These are phyloP conservation scores for Dorcus hopei DNA, from an alignment of 2,888 invertebrate genomes.

Conservation along the genomic window DNA sequence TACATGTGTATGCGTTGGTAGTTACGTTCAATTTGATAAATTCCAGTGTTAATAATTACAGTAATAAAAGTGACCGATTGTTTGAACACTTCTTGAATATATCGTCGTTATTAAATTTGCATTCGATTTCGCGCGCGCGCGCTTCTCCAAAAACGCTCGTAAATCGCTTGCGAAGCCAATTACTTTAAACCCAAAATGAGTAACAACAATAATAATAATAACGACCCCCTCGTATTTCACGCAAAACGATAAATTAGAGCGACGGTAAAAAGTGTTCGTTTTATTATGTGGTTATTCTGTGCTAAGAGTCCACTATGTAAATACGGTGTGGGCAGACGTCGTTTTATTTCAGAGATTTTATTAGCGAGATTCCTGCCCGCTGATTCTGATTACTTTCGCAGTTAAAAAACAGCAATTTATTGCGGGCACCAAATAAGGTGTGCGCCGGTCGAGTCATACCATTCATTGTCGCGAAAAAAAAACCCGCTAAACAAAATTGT, in stretches of 20 bases:
- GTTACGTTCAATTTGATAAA: too few relatives aligned
- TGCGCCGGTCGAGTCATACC: slow-evolving; percentile 17
- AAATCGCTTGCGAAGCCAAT: too few relatives aligned
- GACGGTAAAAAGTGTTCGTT: background rate
- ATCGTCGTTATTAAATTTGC: too few relatives aligned
- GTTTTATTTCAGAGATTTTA: slow-evolving; percentile 32
- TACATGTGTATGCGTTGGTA: too few relatives aligned
- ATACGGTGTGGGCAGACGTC: slow-evolving; percentile 6
- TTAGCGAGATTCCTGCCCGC: slow-evolving; percentile 33
- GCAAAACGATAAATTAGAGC: background rate
- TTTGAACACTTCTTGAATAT: too few relatives aligned
- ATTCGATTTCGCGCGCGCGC: too few relatives aligned
- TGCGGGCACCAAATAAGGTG: slow-evolving; percentile 33
- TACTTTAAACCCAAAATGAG: too few relatives aligned
- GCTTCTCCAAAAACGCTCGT: too few relatives aligned
- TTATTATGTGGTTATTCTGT: slow-evolving; percentile 4
- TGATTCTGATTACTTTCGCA: slow-evolving; percentile 36
- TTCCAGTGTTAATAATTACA: too few relatives aligned
- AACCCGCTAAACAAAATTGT: slow-evolving; percentile 12
- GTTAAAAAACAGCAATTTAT: slow-evolving; percentile 32
- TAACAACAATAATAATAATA: too few relatives aligned
- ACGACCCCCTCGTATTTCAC: too few relatives aligned
- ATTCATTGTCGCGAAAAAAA: slow-evolving; percentile 4
- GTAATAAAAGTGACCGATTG: too few relatives aligned
- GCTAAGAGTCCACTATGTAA: slow-evolving; percentile 7